Evolutionary conservation across 2,888 invertebrate species (phyloP), one percentile per base, ranked within the genome.

Genomic region (Mystacides longicornis): DNA sequence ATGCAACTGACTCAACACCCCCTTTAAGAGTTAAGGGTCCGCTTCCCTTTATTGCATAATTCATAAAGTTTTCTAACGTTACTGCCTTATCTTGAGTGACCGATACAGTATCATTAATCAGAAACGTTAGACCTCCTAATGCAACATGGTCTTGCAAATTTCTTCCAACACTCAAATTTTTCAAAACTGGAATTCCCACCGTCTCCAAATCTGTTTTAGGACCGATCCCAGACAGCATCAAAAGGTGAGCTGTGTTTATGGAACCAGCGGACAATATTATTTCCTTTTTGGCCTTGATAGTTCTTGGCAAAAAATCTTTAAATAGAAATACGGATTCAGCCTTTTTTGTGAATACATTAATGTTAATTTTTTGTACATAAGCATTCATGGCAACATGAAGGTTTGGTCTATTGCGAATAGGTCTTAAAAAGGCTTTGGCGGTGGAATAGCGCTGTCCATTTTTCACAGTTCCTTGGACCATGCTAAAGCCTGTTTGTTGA

Each of bases 1-100:
- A 86, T 1, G 80, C 84, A 74, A 83, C 77, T 0, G 77, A 81
- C 68, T 89, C 87, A 50, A 80, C 72, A n/a, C 79, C 74, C 1
- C 86, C 84, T 54, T 83, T 69, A 54, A 78, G 78, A 63, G 81
- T 86, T 54, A 80, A 74, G 22, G 79, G 83, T 7, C 81, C 83
- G 37, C 66, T 67, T 2, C 72, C 2, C 21, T 49, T 16, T 2
- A 23, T 42, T 3, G 23, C 43, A 49, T 54, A 54, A 11, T 21
- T 22, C 1, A 20, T 14, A n/a, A 54, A 22, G 18, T 21, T 48
- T 7, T 22, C 21, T 23, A 21, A n/a, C 14, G 9, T 48, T 45
- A 19, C 20, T 3, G 20, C 20, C 5, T 16, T 5, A n/a, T n/a
- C n/a, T n/a, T 27, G 31, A n/a, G 19, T 1, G 1, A 53, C 11